Evolutionary conservation across 2,888 invertebrate genomes (phyloP), one percentile per base, ranked within the genome.

Genomic region (Eupithecia subfuscata): DNA sequence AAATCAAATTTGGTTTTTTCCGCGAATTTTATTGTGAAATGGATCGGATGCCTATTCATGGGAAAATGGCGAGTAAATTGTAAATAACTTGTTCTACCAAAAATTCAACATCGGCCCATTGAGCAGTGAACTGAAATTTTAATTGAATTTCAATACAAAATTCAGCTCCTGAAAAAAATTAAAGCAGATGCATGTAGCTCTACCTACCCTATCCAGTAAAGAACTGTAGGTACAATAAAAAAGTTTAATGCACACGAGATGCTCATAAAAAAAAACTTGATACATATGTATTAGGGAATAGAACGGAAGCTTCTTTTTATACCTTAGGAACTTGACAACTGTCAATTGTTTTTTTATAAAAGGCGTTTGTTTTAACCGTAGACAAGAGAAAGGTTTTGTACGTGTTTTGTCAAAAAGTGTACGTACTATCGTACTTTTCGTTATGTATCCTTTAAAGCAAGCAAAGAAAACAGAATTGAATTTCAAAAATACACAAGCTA

Each of bases 1-100:
- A 76, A 81, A 81, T 79, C 68, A 78, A 81, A 78, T 82, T 84
- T 72, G 74, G 73, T 78, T 82, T 81, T 82, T 83, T 81, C 56
- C 60, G 70, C 71, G 74, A 81, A 80, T 81, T 81, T 79, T 80
- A 78, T 80, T 69, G 78, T 68, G 79, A 73, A 80, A 78, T 82
- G 81, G 78, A 78, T 81, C 82, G 79, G 78, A 80, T 78, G 75
- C 81, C 70, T 76, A 73, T 82, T 80, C 75, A 75, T 40, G 40
- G 40, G 25, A 60, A 67, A 67, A 67, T 67, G 40, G 40, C 65
- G 34, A n/a, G 69, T 52, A 71, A 74, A 75, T 77, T 71, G 75
- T 77, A 77, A 77, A 75, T 77, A 75, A 69, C 65, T 75, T 64
- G 48, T 71, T 60, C 45, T 22, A 71, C 48, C 60, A 71, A 68